phyloP scores from a whole-genome alignment of 2,888 invertebrate genomes.

The Meiosimyza platycephala region DNA sequence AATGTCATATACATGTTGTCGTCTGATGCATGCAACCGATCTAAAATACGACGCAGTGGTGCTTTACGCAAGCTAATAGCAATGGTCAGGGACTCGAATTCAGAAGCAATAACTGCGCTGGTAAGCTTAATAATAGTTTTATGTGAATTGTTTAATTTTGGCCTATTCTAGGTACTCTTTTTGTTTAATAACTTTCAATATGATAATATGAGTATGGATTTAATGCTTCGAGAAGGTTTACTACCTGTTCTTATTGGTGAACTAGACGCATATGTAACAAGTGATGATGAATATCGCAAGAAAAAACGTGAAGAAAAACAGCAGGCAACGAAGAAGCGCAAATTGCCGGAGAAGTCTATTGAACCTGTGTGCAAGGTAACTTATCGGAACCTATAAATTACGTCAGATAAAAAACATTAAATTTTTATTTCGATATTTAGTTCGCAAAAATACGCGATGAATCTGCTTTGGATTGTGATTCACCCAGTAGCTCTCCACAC shows the following conservation, averaged over 20 bases:
- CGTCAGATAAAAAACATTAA: not conserved
- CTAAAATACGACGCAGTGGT: constrained; percentile 65
- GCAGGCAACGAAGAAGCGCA: constrained; percentile 58
- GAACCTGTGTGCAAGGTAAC: constrained; percentile 26
- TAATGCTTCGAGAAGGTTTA: constrained; percentile 70
- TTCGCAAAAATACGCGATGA: constrained; percentile 58
- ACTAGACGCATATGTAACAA: constrained; percentile 63
- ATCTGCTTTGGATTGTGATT: constrained; percentile 57
- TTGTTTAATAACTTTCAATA: constrained; percentile 69
- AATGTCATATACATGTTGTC: constrained; percentile 64
- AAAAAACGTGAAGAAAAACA: constrained; percentile 61
- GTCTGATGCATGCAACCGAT: constrained; percentile 65
- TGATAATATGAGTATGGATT: constrained; percentile 68
- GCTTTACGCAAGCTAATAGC: constrained; percentile 62
- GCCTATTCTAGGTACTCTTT: constrained; percentile 49
- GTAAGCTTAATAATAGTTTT: constrained; percentile 46
- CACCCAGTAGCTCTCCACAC: constrained; percentile 63
- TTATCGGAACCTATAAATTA: not conserved
- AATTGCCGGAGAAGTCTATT: constrained; percentile 49
- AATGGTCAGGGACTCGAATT: constrained; percentile 59
- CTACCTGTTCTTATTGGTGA: constrained; percentile 69
- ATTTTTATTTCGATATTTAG: constrained; percentile 36
- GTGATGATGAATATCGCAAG: constrained; percentile 62
- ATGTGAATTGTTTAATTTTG: not conserved
- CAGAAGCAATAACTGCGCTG: constrained; percentile 60